Evolutionary conservation across 1,140 invertebrate genomes (phyloP).

Genomic region (Papilio xuthus): DNA sequence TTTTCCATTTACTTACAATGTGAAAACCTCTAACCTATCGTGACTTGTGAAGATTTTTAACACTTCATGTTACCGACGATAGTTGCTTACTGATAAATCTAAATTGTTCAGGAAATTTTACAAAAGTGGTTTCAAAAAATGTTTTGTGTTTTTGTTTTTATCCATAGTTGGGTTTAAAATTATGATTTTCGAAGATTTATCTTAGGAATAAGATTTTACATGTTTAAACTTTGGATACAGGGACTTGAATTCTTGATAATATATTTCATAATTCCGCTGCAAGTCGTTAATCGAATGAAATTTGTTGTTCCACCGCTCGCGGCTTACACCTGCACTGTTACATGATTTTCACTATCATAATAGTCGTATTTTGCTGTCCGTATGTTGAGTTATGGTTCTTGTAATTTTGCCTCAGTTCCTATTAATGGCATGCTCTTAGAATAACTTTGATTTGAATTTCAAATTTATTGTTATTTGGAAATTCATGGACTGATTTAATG

Average conservation of each 20-base stretch:
- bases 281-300: slow-evolving; percentile 36
- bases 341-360: slow-evolving; percentile 36
- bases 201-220: not conserved
- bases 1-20: slow-evolving; percentile 39
- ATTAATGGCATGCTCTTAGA: slow-evolving; percentile 21
- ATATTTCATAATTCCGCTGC: slow-evolving; percentile 29
- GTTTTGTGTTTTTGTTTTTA: too few relatives aligned
- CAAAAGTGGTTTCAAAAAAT: slow-evolving; percentile 2
- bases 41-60: slow-evolving; percentile 37
- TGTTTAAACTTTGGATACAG: not conserved
- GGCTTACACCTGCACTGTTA: slow-evolving; percentile 37
- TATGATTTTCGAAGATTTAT: not conserved
- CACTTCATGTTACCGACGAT: not conserved
- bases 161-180: not conserved
- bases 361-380: slow-evolving; percentile 35
- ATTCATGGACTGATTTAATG: not conserved
- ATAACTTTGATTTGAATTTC: not conserved
- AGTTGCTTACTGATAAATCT: slow-evolving; percentile 27
- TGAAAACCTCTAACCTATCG: slow-evolving; percentile 38
- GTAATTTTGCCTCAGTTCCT: slow-evolving; percentile 28
- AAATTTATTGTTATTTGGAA: not conserved
- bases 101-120: slow-evolving; percentile 35
- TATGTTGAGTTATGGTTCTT: slow-evolving; percentile 32
- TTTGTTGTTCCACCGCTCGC: slow-evolving; percentile 34
- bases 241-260: slow-evolving; percentile 15